Conservation (phyloP, 2,113 vertebrate species). For the Oceanites oceanicus region DNA sequence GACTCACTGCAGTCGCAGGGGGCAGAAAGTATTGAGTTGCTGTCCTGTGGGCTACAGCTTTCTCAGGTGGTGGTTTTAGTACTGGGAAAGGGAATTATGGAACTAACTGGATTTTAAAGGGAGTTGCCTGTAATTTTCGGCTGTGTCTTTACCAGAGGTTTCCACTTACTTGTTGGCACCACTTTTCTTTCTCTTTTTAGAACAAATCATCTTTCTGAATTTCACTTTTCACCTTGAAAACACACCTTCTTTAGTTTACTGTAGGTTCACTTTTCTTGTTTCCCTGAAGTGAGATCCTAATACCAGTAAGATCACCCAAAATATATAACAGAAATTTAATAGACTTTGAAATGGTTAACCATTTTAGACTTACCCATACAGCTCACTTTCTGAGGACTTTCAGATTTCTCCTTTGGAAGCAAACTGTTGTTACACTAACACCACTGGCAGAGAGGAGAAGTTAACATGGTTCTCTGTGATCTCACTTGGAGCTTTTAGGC, state of each 20-base stretch:
- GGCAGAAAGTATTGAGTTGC: not conserved
- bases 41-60: not conserved
- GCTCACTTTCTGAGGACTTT: not conserved
- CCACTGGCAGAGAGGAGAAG: not conserved
- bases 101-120: not conserved
- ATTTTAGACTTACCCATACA: constrained; percentile 1
- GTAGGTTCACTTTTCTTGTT: not conserved
- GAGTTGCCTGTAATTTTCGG: not conserved
- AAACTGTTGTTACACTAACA: not conserved
- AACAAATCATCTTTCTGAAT: not conserved
- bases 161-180: not conserved
- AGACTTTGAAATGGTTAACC: not conserved
- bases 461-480: not conserved
- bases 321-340: not conserved
- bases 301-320: not conserved
- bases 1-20: not conserved
- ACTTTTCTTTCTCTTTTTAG: not conserved
- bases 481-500: not conserved
- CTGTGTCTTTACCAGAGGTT: not conserved
- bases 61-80: not conserved
- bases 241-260: not conserved
- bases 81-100: not conserved
- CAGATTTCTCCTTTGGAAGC: not conserved
- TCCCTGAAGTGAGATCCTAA: not conserved
- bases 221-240: not conserved